Evolutionary conservation across 1,140 invertebrate species (phyloP).

Genomic region (Pinna nobilis): DNA sequence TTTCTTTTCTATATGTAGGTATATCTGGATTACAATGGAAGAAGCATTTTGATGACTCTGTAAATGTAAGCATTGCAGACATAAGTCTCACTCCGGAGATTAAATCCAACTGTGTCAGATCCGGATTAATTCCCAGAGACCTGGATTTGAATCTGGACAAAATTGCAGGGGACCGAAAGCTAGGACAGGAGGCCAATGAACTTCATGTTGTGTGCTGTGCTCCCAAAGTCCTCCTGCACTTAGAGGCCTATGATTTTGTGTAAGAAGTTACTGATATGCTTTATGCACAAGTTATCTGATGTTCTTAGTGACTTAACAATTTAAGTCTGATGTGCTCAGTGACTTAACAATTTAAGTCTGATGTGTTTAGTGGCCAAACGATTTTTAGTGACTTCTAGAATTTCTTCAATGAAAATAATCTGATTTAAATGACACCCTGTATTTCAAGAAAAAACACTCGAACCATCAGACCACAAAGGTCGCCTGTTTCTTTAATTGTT

Average conservation of each 20-base stretch:
- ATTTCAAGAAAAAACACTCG: not conserved
- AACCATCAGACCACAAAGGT: too few species aligned
- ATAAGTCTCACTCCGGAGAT: slow-evolving; percentile 2
- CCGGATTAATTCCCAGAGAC: slow-evolving; percentile 14
- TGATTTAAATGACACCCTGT: not conserved
- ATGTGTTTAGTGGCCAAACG: not conserved
- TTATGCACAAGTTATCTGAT: too few species aligned
- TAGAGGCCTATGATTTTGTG: slow-evolving; percentile 56
- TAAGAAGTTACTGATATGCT: too few species aligned
- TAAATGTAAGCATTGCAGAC: slow-evolving; percentile 54
- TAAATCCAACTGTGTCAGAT: slow-evolving; percentile 27
- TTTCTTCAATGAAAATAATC: not conserved
- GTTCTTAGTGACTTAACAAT: not conserved
- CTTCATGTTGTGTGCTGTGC: slow-evolving; percentile 38
- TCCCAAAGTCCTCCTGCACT: slow-evolving; percentile 40
- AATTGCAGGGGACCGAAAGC: slow-evolving; percentile 40
- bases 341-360: not conserved
- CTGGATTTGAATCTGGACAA: slow-evolving; percentile 31
- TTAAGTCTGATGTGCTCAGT: not conserved
- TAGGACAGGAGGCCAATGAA: slow-evolving; percentile 31
- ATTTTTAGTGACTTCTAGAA: too few species aligned
- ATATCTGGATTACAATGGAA: slow-evolving; percentile 68
- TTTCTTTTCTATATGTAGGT: slow-evolving; percentile 54
- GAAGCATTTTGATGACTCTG: slow-evolving; percentile 41
- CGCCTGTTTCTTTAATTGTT: too few species aligned